Conservation (phyloP, 2,797 vertebrate species). For the Falco rusticolus region DNA sequence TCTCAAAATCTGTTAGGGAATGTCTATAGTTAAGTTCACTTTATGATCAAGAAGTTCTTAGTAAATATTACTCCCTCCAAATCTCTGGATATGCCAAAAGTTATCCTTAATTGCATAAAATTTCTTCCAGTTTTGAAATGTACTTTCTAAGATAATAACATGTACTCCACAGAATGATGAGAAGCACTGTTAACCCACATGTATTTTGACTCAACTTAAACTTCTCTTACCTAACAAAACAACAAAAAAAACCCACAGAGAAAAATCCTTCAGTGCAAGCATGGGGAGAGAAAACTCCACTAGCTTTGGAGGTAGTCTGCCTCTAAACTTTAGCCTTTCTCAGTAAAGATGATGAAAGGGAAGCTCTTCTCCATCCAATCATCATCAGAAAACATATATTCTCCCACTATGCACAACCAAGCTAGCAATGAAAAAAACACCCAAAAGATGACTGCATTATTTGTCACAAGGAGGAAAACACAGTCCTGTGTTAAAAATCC, state of each 20-base stretch:
- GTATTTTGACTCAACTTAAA: not conserved
- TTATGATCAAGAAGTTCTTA: not conserved
- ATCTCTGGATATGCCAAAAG: not conserved
- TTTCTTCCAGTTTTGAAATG: not conserved
- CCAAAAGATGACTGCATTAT: not conserved
- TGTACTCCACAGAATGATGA: not conserved
- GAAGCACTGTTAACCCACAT: not conserved
- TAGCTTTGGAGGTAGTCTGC: not conserved
- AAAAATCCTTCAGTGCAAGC: not conserved
- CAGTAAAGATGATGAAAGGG: not conserved
- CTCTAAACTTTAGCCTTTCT: not conserved
- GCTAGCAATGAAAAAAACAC: not conserved
- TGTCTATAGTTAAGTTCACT: not conserved
- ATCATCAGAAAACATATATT: not conserved
- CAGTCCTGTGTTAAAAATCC: not conserved
- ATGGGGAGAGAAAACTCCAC: not conserved
- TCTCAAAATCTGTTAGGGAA: not conserved
- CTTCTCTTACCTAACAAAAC: not conserved
- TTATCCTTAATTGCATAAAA: not conserved
- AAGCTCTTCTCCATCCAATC: not conserved
- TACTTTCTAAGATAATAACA: not conserved
- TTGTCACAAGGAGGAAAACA: not conserved
- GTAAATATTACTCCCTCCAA: not conserved
- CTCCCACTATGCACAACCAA: not conserved
- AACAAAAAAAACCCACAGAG: not conserved